phyloP scores from a whole-genome alignment of 2,888 invertebrate species.

The Oligia strigilis region DNA sequence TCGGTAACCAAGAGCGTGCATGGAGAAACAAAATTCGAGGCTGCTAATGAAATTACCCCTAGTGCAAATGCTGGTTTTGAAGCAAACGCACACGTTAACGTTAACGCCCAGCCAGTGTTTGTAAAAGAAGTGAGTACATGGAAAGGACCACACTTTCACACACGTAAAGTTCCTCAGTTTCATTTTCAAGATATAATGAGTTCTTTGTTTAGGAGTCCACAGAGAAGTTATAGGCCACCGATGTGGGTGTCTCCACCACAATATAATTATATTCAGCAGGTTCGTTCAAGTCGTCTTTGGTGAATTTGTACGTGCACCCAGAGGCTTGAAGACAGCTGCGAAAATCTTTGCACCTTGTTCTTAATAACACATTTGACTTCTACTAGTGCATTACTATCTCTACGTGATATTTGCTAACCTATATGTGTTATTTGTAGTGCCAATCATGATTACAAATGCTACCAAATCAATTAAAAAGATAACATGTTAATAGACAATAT shows the following conservation, averaged over 20 bases:
- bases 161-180: conserved; percentile 58
- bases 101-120: conserved; percentile 70
- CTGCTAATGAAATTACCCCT: conserved; percentile 78
- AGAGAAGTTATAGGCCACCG: conserved; percentile 63
- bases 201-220: conserved; percentile 73
- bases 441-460: neutral
- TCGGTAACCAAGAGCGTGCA: conserved; percentile 71
- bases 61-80: conserved; percentile 61
- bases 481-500: neutral
- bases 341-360: conserved; percentile 47
- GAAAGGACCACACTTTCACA: conserved; percentile 45
- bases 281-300: conserved; percentile 70
- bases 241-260: conserved; percentile 66
- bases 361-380: conserved; percentile 27
- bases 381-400: neutral
- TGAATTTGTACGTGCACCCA: conserved; percentile 66
- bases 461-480: neutral
- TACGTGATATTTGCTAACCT: conserved; percentile 32
- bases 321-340: conserved; percentile 74
- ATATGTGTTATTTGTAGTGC: conserved; percentile 16
- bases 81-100: conserved; percentile 67
- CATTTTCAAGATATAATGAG: conserved; percentile 73
- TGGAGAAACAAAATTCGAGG: conserved; percentile 75
- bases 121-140: conserved; percentile 86
- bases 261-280: conserved; percentile 72